Base-by-base conservation (phyloP, 2,113 vertebrate species). In the Cyanocitta stelleri region DNA sequence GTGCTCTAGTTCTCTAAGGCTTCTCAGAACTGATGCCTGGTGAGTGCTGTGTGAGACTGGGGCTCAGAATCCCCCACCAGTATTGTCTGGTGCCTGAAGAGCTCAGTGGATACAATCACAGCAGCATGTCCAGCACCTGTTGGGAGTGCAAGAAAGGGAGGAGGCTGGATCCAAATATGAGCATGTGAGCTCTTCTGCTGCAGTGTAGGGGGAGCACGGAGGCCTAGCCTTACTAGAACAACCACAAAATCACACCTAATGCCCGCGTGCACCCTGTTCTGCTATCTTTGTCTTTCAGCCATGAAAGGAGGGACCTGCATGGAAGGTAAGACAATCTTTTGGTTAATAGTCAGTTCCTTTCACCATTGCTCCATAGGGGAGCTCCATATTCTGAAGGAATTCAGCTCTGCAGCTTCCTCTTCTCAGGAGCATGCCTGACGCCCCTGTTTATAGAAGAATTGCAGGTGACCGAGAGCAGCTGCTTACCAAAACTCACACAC, bases 11-110 rank as follows among this genome's bases (percentile, higher is more conserved):
- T 72, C 62, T 63, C 27, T 66, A 19, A 32, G 0, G 2, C 26
- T 82, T 21, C 66, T 49, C 4, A 4, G 32, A 24, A 7, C 21
- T 1, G 5, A n/a, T 88, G 39, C 0, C 1, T 22, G 13, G 13
- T 24, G 13, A 32, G 10, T 6, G 21, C 27, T 48, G 41, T 12
- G 5, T 69, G 22, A 62, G 22, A 13, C 51, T 71, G 81, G 23
- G 26, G n/a, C 48, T 64, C 62, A 32, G 71, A 85, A 7, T 2
- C 4, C n/a, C 29, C 44, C 26, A 22, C 24, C 49, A 82, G 29
- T 0, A 0, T 9, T 5, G 10, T 10, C 3, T 46, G 63, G 27
- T 77, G 49, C 37, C 62, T 59, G 52, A 54, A 26, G 48, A 58
- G 15, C 16, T 68, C 4, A 7, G 32, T 29, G 49, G 18, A 18